Evolutionary conservation across 2,113 vertebrate genomes (phyloP).

Genomic region (Boleophthalmus pectinirostris): DNA sequence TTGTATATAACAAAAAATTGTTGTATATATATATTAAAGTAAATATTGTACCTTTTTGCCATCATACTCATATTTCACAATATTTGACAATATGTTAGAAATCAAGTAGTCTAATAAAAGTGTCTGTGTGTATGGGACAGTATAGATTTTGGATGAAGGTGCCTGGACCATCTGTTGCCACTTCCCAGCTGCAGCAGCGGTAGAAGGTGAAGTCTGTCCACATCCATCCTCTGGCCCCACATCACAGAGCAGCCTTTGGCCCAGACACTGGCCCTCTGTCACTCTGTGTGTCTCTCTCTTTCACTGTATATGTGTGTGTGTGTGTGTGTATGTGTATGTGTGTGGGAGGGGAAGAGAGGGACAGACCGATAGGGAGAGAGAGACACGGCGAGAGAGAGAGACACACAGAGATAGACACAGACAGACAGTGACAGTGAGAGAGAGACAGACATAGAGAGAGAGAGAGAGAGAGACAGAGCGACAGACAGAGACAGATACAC

Average conservation of each 20-base stretch:
- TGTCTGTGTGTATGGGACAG: not conserved
- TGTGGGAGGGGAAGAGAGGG: not conserved
- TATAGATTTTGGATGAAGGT: constrained; percentile 29
- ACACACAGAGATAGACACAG: no score
- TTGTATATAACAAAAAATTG: no score
- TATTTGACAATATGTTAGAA: not conserved
- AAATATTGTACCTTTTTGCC: not conserved
- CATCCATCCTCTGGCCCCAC: constrained; percentile 72
- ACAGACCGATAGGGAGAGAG: not conserved
- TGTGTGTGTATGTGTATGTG: constrained; percentile 34
- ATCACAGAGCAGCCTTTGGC: constrained; percentile 72
- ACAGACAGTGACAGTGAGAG: no score
- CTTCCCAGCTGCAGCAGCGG: constrained; percentile 51
- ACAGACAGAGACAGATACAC: no score
- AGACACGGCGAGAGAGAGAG: not conserved
- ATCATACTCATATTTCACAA: no score
- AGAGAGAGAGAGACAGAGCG: no score
- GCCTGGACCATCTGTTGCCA: constrained; percentile 70
- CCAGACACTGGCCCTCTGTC: constrained; percentile 57
- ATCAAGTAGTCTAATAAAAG: not conserved
- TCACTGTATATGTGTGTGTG: constrained; percentile 24
- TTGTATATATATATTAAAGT: no score
- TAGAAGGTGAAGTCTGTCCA: constrained; percentile 77
- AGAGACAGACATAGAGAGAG: no score
- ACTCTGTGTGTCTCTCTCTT: constrained; percentile 29